Percentiles rank a stretch among this genome's conserved stretches.
Evolutionary conservation across 2,888 invertebrate species (phyloP).

Genomic region (Onchidella celtica): DNA sequence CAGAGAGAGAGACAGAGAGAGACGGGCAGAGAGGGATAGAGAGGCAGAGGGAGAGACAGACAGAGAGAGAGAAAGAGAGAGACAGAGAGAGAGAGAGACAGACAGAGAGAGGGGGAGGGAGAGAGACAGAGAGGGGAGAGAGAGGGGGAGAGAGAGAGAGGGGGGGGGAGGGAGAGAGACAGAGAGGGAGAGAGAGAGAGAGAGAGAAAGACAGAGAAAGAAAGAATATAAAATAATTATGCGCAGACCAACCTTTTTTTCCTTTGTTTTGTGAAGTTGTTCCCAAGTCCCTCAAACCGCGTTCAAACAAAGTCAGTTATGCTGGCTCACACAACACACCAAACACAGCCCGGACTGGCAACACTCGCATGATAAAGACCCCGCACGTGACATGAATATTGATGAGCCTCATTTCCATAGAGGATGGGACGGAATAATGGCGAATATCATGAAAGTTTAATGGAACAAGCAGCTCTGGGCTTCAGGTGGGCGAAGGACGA

Average conservation of each 20-base stretch:
- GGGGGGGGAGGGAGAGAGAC: background rate
- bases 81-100: constrained; percentile 4
- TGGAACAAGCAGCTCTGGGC: background rate
- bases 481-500: too few relatives aligned
- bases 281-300: too few relatives aligned
- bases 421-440: constrained; percentile 3
- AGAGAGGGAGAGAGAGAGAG: too few relatives aligned
- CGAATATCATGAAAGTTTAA: constrained; percentile 19
- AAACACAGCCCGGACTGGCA: background rate
- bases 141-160: background rate
- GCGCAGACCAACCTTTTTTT: too few relatives aligned
- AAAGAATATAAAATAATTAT: too few relatives aligned
- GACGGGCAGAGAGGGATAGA: constrained; percentile 15
- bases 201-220: too few relatives aligned
- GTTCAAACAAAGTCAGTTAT: too few relatives aligned
- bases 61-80: too few relatives aligned
- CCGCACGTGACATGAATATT: constrained; percentile 36
- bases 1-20: constrained; percentile 5
- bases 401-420: constrained; percentile 31
- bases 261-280: too few relatives aligned
- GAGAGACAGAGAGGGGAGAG: background rate
- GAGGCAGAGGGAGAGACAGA: background rate
- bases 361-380: background rate
- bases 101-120: background rate
- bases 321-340: background rate